Evolutionary conservation across 2,113 vertebrate species (phyloP).

Genomic region (Zapornia atra): DNA sequence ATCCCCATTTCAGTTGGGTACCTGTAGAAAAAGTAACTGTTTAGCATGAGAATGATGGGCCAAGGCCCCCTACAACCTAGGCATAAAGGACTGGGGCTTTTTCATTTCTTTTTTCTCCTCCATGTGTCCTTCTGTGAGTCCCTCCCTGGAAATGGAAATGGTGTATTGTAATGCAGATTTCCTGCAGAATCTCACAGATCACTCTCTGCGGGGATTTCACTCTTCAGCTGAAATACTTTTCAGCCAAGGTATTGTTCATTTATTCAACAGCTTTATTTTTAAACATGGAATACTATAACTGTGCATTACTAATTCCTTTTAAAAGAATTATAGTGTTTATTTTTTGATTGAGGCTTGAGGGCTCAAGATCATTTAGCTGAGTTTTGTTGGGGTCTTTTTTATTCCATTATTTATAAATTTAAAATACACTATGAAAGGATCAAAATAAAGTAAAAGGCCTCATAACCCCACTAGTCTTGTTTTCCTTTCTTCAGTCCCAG

Average conservation of each 20-base stretch:
- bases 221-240: conserved; percentile 67
- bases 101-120: conserved; percentile 62
- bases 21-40: conserved; percentile 58
- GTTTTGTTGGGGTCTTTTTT: conserved; percentile 35
- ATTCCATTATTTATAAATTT: conserved; percentile 53
- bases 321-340: conserved; percentile 62
- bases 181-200: conserved; percentile 72
- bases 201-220: conserved; percentile 72
- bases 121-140: conserved; percentile 61
- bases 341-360: conserved; percentile 57
- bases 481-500: conserved; percentile 37
- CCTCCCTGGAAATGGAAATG: conserved; percentile 70
- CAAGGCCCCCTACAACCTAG: conserved; percentile 61
- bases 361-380: conserved; percentile 38
- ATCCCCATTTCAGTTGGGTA: conserved; percentile 42
- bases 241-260: conserved; percentile 67
- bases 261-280: conserved; percentile 70
- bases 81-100: conserved; percentile 48
- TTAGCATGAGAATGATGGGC: conserved; percentile 65
- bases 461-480: conserved; percentile 32
- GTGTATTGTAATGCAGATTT: conserved; percentile 72
- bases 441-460: conserved; percentile 54
- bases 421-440: conserved; percentile 44
- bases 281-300: conserved; percentile 52
- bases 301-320: conserved; percentile 58